These are phyloP conservation scores for Orientallactaga sibirica DNA, from an alignment of 2,797 vertebrate genomes.

Conservation along the genomic window DNA sequence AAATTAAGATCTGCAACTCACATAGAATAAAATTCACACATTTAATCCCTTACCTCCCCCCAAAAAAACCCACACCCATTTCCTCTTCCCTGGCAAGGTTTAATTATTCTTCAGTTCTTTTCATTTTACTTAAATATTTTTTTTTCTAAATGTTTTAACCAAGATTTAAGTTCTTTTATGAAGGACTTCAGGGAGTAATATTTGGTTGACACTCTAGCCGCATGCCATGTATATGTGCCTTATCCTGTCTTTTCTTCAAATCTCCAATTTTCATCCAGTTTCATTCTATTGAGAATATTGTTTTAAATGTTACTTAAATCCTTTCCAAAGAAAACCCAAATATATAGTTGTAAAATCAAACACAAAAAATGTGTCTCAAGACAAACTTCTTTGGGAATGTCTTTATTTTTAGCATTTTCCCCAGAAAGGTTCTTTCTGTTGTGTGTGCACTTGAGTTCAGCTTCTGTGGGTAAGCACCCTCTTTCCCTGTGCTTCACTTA, in stretches of 20 bases:
- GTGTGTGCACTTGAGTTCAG: background rate
- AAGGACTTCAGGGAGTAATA: conserved; percentile 13
- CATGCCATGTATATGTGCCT: background rate
- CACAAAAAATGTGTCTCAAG: background rate
- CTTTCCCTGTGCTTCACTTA: no score
- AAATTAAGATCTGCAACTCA: conserved; percentile 32
- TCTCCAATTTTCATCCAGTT: background rate
- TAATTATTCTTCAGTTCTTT: background rate
- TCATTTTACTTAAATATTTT: background rate
- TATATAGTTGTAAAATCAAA: background rate
- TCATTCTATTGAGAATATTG: background rate
- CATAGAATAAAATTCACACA: background rate
- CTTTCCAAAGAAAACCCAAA: conserved; percentile 16
- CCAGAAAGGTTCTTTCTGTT: background rate
- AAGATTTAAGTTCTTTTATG: conserved; percentile 36
- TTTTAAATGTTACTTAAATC: conserved; percentile 43
- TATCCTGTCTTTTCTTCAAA: conserved; percentile 11
- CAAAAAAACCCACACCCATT: background rate
- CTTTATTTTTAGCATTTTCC: conserved; percentile 14
- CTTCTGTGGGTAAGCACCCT: background rate
- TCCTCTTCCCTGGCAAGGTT: background rate
- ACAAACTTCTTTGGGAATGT: background rate
- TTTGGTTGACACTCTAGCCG: background rate
- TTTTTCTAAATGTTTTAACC: conserved; percentile 50
- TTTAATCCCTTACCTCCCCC: background rate